Evolutionary conservation across 2,113 vertebrate genomes (phyloP).

Genomic region (Anarhynchus alexandrinus): DNA sequence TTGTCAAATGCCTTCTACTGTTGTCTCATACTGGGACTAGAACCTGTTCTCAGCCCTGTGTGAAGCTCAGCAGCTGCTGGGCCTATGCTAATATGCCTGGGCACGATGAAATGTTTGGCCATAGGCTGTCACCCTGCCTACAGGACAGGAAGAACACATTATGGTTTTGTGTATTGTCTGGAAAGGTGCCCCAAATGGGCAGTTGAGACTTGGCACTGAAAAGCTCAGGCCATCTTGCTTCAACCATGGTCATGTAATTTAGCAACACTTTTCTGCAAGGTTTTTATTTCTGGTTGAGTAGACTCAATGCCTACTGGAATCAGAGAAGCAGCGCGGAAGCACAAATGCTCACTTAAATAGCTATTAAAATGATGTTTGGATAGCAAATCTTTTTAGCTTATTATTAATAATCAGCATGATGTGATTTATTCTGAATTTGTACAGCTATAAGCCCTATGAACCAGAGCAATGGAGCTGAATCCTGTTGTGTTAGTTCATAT

Average conservation of each 20-base stretch:
- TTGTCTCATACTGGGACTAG: neutral
- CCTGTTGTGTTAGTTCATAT: neutral
- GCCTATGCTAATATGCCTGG: neutral
- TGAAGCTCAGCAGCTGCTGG: neutral
- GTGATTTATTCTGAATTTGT: neutral
- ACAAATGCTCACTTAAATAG: neutral
- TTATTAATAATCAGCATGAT: neutral
- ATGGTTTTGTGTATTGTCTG: neutral
- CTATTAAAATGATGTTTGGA: neutral
- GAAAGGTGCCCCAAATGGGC: neutral
- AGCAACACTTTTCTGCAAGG: neutral
- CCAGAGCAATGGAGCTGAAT: neutral
- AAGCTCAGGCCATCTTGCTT: neutral
- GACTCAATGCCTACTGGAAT: neutral
- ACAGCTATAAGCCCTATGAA: neutral
- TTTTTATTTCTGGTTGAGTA: neutral
- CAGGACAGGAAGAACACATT: neutral
- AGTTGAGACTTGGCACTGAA: neutral
- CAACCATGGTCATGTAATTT: neutral
- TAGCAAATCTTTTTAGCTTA: neutral
- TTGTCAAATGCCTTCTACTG: neutral
- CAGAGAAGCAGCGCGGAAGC: fast-evolving
- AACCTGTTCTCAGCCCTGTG: neutral
- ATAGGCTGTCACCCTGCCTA: neutral
- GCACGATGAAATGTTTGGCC: neutral